A percentile compares a stretch with the other conserved stretches of the same genome.
Conservation (phyloP, 1,140 invertebrate genomes). For the Ladona fulva region DNA sequence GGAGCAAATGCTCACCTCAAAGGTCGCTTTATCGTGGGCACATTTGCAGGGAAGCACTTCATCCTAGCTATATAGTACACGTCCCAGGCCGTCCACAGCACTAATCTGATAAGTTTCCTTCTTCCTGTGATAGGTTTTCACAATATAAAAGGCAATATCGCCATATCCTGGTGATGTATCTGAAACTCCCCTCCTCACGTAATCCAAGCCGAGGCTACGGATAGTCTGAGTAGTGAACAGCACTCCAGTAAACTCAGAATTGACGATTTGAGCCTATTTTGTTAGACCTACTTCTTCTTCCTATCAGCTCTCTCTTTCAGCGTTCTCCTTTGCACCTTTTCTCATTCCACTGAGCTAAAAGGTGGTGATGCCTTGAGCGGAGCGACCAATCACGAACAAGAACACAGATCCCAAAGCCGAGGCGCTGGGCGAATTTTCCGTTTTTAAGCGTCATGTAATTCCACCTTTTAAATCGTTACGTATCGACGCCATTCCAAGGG, state of each 20-base stretch:
- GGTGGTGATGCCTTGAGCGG: not conserved
- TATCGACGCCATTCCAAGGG: conserved; percentile 12
- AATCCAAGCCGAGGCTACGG: conserved; percentile 12
- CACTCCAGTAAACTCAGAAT: conserved; percentile 12
- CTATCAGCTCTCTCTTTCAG: conserved; percentile 15
- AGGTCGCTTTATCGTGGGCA: not conserved
- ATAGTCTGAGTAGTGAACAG: conserved; percentile 5
- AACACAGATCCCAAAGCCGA: not conserved
- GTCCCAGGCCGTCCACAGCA: conserved; percentile 4
- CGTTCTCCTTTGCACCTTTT: conserved; percentile 13
- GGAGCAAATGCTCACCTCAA: conserved; percentile 3
- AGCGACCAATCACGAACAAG: not conserved
- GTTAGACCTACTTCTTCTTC: conserved; percentile 17
- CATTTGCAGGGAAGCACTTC: conserved; percentile 7
- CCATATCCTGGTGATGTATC: not conserved
- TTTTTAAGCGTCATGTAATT: not conserved
- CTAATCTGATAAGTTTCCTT: conserved; percentile 10
- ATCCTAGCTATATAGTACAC: conserved; percentile 9
- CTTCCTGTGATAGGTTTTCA: conserved; percentile 9
- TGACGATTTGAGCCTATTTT: conserved; percentile 12
- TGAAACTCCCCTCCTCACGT: conserved; percentile 12
- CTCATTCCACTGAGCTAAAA: conserved; percentile 2
- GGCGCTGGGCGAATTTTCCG: conserved; percentile 6
- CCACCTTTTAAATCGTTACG: conserved; percentile 12
- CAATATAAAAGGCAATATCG: conserved; percentile 6